Conservation (phyloP, 2,888 invertebrate genomes). For the Trissolcus brochymenae region DNA sequence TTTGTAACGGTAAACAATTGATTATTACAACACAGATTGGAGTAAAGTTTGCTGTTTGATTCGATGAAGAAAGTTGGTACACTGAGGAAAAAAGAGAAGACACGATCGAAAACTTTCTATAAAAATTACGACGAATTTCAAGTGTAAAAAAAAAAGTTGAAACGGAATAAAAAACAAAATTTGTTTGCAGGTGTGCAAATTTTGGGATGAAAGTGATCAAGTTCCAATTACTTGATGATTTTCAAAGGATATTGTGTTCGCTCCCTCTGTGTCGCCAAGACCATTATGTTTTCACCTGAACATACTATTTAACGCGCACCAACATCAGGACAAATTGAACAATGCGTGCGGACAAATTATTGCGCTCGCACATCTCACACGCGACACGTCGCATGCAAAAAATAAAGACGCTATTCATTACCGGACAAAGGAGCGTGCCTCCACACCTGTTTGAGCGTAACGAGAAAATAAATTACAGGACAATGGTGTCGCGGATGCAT, state of each 20-base stretch:
- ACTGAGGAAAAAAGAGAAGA: too few species aligned
- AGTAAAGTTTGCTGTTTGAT: not conserved
- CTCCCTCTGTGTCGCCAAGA: conserved; percentile 12
- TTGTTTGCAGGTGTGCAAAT: conserved; percentile 9
- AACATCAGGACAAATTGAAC: conserved; percentile 28
- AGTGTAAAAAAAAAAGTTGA: too few species aligned
- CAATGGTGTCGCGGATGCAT: conserved; percentile 30
- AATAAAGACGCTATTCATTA: conserved; percentile 42
- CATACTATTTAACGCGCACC: conserved; percentile 36
- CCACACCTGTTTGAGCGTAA: conserved; percentile 36
- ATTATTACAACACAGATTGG: conserved; percentile 9
- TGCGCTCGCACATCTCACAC: conserved; percentile 43
- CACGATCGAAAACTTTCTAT: too few species aligned
- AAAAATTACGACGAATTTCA: too few species aligned
- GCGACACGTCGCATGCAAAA: conserved; percentile 33
- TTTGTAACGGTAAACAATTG: conserved; percentile 21
- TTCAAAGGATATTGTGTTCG: conserved; percentile 15
- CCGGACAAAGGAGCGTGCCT: conserved; percentile 25
- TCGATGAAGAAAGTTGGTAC: not conserved
- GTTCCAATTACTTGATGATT: conserved; percentile 26
- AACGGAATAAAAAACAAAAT: conserved; percentile 2
- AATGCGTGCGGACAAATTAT: conserved; percentile 28
- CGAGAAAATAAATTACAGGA: conserved; percentile 35
- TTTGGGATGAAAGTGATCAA: conserved; percentile 10
- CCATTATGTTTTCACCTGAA: conserved; percentile 26